A percentile compares a stretch with the other conserved stretches of the same genome.
These are phyloP conservation scores for Nomada lathburiana DNA, from an alignment of 2,888 invertebrate species.

Conservation along the genomic window DNA sequence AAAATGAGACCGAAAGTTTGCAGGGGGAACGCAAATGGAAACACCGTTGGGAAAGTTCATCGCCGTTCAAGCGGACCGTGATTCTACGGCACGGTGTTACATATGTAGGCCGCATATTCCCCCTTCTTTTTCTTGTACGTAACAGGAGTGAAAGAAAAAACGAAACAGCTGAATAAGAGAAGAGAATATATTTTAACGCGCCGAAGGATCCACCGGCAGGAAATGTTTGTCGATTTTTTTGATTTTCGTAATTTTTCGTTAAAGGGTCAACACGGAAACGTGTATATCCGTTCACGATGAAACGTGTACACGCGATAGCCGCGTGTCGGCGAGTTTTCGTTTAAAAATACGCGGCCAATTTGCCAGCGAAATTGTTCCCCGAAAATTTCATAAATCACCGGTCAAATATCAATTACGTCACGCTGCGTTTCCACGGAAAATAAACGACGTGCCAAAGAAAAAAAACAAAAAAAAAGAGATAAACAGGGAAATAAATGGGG, in stretches of 20 bases:
- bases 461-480: too few species aligned
- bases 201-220: too few species aligned
- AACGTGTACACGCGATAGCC: background rate
- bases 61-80: conserved; percentile 3
- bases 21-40: background rate
- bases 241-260: background rate
- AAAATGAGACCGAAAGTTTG: conserved; percentile 48
- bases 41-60: conserved; percentile 25
- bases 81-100: background rate
- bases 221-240: too few species aligned
- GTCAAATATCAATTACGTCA: conserved; percentile 56
- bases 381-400: conserved; percentile 56
- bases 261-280: conserved; percentile 14
- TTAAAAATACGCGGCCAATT: conserved; percentile 49
- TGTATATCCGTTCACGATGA: conserved; percentile 26
- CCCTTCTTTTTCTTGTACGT: background rate
- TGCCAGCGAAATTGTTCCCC: conserved; percentile 44
- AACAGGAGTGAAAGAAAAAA: background rate
- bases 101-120: background rate
- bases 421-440: conserved; percentile 31
- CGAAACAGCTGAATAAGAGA: background rate
- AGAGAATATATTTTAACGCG: too few species aligned
- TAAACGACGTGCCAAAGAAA: background rate
- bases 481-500: background rate
- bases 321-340: conserved; percentile 16